Conservation (phyloP, 2,797 vertebrate genomes). For the Hyperoplus immaculatus region DNA sequence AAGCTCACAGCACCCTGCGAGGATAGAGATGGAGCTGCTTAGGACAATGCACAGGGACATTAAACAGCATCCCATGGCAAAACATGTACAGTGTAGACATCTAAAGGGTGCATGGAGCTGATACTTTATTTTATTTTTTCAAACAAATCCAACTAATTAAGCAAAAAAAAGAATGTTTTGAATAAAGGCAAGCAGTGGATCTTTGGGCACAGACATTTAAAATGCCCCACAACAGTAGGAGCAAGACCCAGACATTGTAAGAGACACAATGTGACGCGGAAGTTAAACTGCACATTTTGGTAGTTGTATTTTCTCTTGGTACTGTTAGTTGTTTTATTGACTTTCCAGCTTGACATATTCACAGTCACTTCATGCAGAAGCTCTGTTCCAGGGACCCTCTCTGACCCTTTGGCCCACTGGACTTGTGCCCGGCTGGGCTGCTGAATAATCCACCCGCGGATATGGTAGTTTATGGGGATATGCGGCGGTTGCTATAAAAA, state of each 20-base stretch:
- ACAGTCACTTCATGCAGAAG: neutral
- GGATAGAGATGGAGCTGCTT: conserved; percentile 61
- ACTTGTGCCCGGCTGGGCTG: neutral
- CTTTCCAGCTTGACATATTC: neutral
- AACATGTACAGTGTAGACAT: conserved; percentile 12
- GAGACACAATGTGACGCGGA: neutral
- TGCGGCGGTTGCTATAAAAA: conserved; percentile 48
- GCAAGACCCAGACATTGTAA: neutral
- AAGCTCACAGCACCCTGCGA: conserved; percentile 75
- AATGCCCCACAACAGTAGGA: neutral
- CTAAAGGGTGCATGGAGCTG: neutral
- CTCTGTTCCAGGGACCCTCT: neutral
- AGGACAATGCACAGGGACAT: conserved; percentile 43
- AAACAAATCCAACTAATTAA: neutral
- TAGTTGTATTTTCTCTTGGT: neutral
- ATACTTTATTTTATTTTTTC: conserved; percentile 10
- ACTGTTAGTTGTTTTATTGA: neutral
- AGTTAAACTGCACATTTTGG: too few species aligned
- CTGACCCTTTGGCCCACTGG: conserved; percentile 2
- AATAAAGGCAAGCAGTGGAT: neutral
- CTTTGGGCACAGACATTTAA: neutral
- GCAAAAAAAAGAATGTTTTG: neutral
- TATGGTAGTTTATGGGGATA: conserved; percentile 9
- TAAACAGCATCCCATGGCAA: conserved; percentile 20
- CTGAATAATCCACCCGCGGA: conserved; percentile 23